Percentiles rank a stretch among this genome's conserved stretches.
These are phyloP conservation scores for Petrocephalus zakoni DNA, from an alignment of 2,113 vertebrate genomes.

Conservation along the genomic window DNA sequence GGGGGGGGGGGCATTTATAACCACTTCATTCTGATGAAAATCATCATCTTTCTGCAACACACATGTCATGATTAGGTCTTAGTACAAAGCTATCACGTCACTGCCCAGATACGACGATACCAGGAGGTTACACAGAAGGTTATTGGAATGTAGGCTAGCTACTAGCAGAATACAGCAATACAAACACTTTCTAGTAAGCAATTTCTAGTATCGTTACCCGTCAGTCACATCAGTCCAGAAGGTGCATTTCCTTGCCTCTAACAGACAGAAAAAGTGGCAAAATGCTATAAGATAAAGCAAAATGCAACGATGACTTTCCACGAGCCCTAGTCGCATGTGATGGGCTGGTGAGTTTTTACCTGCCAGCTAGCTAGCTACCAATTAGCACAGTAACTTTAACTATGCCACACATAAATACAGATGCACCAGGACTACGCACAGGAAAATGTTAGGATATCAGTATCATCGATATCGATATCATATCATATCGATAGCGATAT, in stretches of 20 bases:
- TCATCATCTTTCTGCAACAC: background rate
- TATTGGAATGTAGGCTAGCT: background rate
- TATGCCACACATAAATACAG: background rate
- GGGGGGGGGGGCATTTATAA: background rate
- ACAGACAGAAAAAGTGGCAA: background rate
- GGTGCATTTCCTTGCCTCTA: background rate
- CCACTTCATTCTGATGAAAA: background rate
- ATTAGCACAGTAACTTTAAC: background rate
- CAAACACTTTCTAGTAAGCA: too few species aligned
- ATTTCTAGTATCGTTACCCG: background rate
- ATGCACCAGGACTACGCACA: background rate
- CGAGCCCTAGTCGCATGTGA: background rate
- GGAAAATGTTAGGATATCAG: background rate
- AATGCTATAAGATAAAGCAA: background rate
- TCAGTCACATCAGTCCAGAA: background rate
- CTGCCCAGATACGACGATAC: background rate
- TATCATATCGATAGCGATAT: too few species aligned
- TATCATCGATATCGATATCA: too few species aligned
- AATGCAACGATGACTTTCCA: background rate
- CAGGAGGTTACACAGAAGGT: background rate
- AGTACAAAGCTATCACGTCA: background rate
- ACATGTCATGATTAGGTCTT: background rate
- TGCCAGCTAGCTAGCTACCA: background rate
- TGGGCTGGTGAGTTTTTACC: background rate
- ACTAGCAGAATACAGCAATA: background rate